phyloP scores from a whole-genome alignment of 2,888 invertebrate species.

The Ochropleura leucogaster region DNA sequence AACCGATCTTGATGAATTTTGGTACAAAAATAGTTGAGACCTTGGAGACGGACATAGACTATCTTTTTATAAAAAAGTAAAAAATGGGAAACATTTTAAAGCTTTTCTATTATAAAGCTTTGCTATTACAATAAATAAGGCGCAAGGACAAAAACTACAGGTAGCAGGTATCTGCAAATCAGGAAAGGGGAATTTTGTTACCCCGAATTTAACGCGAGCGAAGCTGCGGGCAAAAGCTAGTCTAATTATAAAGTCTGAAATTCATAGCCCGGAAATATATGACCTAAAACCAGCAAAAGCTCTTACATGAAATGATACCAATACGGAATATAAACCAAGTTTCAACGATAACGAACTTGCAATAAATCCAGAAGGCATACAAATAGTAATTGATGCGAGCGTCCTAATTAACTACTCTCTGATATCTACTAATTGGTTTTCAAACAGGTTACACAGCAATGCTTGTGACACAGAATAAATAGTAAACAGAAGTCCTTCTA shows the following conservation, averaged over 20 bases:
- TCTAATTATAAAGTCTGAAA: background rate
- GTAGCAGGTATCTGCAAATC: too few relatives aligned
- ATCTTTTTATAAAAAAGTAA: too few relatives aligned
- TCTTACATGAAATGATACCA: constrained; percentile 28
- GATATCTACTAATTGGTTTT: constrained; percentile 75
- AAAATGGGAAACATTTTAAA: too few relatives aligned
- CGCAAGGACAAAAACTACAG: too few relatives aligned
- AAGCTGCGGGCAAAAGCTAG: too few relatives aligned
- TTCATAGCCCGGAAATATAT: constrained; percentile 7
- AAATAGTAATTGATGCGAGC: constrained; percentile 66
- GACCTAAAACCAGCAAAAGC: constrained; percentile 38
- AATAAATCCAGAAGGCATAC: constrained; percentile 57
- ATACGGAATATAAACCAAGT: constrained; percentile 39
- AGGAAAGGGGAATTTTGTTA: too few relatives aligned
- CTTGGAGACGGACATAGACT: too few relatives aligned
- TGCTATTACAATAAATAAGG: too few relatives aligned
- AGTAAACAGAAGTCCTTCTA: constrained; percentile 9
- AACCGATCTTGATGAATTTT: too few relatives aligned
- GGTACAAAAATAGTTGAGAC: too few relatives aligned
- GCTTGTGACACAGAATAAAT: constrained; percentile 14
- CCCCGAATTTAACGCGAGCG: too few relatives aligned
- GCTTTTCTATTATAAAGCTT: too few relatives aligned
- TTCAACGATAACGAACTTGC: constrained; percentile 53
- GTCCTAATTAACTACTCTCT: constrained; percentile 70
- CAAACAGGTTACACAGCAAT: constrained; percentile 66